Evolutionary conservation across 1,140 invertebrate genomes (phyloP), one percentile per base, ranked within the genome.

Genomic region (Drosophila lacteicornis): DNA sequence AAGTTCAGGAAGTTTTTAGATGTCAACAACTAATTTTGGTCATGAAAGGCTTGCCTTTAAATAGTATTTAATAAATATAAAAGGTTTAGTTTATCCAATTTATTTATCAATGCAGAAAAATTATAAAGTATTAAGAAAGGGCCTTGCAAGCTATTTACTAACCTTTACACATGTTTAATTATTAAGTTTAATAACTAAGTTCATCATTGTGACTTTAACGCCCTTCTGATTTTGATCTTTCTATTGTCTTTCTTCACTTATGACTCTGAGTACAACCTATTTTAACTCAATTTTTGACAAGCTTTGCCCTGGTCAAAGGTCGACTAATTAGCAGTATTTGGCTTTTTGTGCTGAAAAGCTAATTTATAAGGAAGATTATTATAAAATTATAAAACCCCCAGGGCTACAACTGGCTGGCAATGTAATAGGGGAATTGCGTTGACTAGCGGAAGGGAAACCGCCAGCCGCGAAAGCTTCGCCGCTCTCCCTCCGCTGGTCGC

Each of bases 401-500:
- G 53, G 53, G 36, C 25, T 56, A 40, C 36, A 7, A 56, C 36
- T 40, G 36, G 36, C 19, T 40, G 53, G 53, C 36, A 36, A 25
- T 56, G 42, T 60, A 67, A 60, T 70, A 22, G 40, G 38, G 40
- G 38, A 36, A 38, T 38, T 50, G 59, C 27, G 40, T 56, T 36
- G 69, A 63, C 55, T 66, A 15, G 49, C n/a, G 30, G n/a, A 43
- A 46, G 36, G 47, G 15, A 45, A 50, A 38, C 17, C 61, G 47
- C 46, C 60, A 4, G 17, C 38, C 53, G 53, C 17, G 53, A 27
- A 22, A 19, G n/a, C 45, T 49, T 43, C 40, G 15, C 22, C n/a
- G 19, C 15, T 51, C 43, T 36, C 30, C 61, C 76, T 58, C 61
- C 46, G 58, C 66, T 49, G 77, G 68, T 19, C 43, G 55, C 56